phyloP scores from a whole-genome alignment of 2,888 invertebrate species.

The Cetonia aurata region DNA sequence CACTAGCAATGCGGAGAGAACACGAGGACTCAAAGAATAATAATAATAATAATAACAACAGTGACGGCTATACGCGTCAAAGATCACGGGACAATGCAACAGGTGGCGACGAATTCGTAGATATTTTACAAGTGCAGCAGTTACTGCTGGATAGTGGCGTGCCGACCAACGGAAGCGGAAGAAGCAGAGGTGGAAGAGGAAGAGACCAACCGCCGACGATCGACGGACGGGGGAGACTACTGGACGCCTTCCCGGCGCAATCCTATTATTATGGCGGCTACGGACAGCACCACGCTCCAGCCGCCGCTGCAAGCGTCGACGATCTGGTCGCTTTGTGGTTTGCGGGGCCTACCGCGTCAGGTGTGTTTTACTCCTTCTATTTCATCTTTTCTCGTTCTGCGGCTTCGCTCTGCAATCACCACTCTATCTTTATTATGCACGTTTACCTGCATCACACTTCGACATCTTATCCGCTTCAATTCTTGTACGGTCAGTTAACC shows the following conservation, averaged over 20 bases:
- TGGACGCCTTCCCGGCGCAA: slow-evolving; percentile 64
- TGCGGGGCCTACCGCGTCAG: slow-evolving; percentile 69
- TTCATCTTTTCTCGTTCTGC: slow-evolving; percentile 11
- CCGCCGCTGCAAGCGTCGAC: slow-evolving; percentile 72
- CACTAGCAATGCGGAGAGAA: slow-evolving; percentile 82
- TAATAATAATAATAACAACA: slow-evolving; percentile 52
- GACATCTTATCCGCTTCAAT: too few relatives aligned
- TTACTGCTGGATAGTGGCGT: slow-evolving; percentile 71
- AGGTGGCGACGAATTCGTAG: slow-evolving; percentile 79
- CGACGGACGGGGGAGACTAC: slow-evolving; percentile 54
- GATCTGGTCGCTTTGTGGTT: slow-evolving; percentile 83
- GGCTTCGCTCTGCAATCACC: slow-evolving; percentile 8
- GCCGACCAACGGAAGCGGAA: slow-evolving; percentile 56
- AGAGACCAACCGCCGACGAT: slow-evolving; percentile 45
- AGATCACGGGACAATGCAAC: slow-evolving; percentile 54
- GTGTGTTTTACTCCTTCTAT: slow-evolving; percentile 56
- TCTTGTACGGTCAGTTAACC: too few relatives aligned
- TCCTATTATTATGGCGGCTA: slow-evolving; percentile 57
- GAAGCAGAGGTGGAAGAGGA: slow-evolving; percentile 42
- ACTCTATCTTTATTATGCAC: background rate
- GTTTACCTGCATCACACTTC: background rate
- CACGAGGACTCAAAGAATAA: slow-evolving; percentile 69
- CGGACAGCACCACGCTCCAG: slow-evolving; percentile 55
- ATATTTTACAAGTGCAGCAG: slow-evolving; percentile 86
- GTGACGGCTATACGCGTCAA: slow-evolving; percentile 58